These are phyloP conservation scores for Melanotaenia parkinsoni DNA, from an alignment of 2,797 vertebrate species.

Conservation along the genomic window DNA sequence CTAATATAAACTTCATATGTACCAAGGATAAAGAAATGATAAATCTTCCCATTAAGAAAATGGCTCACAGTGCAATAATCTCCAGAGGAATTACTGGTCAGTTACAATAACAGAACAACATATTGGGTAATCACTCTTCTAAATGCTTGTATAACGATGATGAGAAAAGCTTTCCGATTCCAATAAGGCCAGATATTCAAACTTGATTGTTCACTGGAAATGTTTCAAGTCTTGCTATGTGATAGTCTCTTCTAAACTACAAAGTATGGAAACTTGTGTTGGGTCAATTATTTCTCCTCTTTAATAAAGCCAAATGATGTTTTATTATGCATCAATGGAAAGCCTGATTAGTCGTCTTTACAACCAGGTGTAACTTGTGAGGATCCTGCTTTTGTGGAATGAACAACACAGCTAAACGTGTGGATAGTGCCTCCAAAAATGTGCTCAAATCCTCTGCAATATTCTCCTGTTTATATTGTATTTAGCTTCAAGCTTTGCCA, in stretches of 20 bases:
- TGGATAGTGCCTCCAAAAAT: no score
- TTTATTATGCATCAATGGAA: no score
- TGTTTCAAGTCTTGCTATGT: background rate
- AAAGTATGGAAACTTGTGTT: no score
- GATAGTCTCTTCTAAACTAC: background rate
- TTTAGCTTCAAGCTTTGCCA: no score
- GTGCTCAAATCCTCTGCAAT: no score
- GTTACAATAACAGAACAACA: slow-evolving; percentile 18
- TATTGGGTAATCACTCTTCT: slow-evolving; percentile 29
- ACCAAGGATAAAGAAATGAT: background rate
- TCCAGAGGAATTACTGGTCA: slow-evolving; percentile 1
- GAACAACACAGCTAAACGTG: no score
- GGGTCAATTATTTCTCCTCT: no score
- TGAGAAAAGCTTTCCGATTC: slow-evolving; percentile 24
- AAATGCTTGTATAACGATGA: slow-evolving; percentile 12
- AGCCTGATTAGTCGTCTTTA: no score
- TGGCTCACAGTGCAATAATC: slow-evolving; percentile 3
- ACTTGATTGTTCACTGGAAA: background rate
- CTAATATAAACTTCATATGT: slow-evolving; percentile 7
- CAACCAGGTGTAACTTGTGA: no score
- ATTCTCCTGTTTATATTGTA: no score
- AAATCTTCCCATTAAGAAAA: background rate
- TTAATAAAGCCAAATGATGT: no score
- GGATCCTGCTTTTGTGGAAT: no score
- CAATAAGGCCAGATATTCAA: slow-evolving; percentile 16